These are phyloP conservation scores for Acrossocheilus fasciatus DNA, from an alignment of 2,797 vertebrate species.

Conservation along the genomic window DNA sequence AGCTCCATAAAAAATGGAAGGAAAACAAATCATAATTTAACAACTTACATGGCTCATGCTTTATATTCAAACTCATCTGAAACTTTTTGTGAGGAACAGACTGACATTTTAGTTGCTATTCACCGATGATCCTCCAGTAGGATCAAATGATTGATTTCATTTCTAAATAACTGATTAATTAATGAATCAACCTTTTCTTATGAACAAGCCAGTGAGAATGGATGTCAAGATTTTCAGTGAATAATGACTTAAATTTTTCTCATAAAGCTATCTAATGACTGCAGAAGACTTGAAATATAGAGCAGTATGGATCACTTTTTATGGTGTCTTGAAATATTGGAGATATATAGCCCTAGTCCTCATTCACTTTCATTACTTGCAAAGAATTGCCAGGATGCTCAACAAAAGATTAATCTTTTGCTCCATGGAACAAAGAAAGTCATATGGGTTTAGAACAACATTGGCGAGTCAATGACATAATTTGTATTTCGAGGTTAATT, in stretches of 20 bases:
- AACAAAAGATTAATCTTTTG: background rate
- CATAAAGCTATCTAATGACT: background rate
- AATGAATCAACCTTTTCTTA: background rate
- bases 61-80: background rate
- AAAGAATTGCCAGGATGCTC: background rate
- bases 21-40: background rate
- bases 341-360: background rate
- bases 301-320: background rate
- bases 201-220: background rate
- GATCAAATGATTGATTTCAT: background rate
- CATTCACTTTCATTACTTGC: background rate
- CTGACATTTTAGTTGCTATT: background rate
- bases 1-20: background rate
- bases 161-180: background rate
- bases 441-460: background rate
- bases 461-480: background rate
- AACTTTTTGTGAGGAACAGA: background rate
- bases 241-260: background rate
- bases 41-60: background rate
- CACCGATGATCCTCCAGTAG: background rate
- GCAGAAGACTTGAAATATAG: background rate
- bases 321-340: background rate
- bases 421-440: background rate
- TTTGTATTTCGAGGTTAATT: background rate
- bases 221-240: background rate